Conservation (phyloP, 2,113 vertebrate genomes). For the Antigone vipio region DNA sequence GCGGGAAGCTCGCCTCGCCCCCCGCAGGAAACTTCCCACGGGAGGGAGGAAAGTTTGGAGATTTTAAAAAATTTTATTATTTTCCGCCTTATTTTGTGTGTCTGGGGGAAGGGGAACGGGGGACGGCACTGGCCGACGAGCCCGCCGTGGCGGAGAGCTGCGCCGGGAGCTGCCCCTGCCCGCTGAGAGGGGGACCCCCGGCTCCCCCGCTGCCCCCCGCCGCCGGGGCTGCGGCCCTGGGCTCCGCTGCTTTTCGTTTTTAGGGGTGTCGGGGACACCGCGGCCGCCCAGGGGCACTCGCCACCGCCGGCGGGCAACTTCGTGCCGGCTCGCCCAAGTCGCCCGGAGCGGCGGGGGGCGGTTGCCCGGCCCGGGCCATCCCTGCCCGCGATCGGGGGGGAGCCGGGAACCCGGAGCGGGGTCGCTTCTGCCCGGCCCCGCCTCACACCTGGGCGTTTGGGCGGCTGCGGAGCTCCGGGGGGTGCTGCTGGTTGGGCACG, state of each 20-base stretch:
- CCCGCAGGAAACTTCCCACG: not conserved
- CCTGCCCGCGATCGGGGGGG: not conserved
- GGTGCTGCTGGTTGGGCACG: not conserved
- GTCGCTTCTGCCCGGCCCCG: too few relatives aligned
- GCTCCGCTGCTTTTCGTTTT: not conserved
- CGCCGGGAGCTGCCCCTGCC: not conserved
- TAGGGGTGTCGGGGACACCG: not conserved
- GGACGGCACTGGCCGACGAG: not conserved
- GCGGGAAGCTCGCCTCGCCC: not conserved
- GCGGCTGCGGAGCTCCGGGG: not conserved
- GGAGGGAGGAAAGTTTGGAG: not conserved
- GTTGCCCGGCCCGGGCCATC: too few relatives aligned
- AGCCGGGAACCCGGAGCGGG: not conserved
- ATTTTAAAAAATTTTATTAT: not conserved
- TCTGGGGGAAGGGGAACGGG: not conserved
- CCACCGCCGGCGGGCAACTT: not conserved
- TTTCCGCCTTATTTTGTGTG: not conserved
- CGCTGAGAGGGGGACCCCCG: not conserved
- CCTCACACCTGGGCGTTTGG: not conserved
- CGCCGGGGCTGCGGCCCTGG: not conserved
- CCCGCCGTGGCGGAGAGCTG: not conserved
- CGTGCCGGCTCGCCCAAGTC: not conserved
- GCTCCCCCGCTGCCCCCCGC: too few relatives aligned
- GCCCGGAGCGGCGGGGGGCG: not conserved
- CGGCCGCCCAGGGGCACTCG: not conserved